Conservation (phyloP, 2,113 vertebrate genomes). For the Fregetta grallaria region DNA sequence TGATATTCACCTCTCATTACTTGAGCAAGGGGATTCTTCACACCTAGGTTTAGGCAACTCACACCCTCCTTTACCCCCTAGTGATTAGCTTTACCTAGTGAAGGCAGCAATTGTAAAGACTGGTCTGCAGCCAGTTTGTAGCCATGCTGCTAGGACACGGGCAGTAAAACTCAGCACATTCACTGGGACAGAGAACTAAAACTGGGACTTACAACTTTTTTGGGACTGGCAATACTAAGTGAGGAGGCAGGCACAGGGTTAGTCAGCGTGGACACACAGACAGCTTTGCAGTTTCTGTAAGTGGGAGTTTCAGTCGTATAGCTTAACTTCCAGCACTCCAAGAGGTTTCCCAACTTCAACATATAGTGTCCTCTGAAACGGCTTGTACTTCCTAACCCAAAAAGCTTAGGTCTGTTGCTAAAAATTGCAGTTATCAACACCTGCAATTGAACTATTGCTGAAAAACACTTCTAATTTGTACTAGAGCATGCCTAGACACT, state of each 20-base stretch:
- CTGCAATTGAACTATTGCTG: not conserved
- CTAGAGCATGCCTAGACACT: not conserved
- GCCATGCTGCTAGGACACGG: not conserved
- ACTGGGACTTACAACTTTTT: rapidly evolving
- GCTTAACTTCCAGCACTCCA: not conserved
- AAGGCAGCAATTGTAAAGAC: not conserved
- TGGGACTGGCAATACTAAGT: not conserved
- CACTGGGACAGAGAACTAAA: not conserved
- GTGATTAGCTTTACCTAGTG: not conserved
- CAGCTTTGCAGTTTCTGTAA: not conserved
- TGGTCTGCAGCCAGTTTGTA: not conserved
- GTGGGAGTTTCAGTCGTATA: not conserved
- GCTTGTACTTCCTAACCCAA: not conserved
- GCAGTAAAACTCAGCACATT: not conserved
- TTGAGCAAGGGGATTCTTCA: not conserved
- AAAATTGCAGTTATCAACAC: not conserved
- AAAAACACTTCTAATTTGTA: not conserved
- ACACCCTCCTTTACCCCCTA: not conserved
- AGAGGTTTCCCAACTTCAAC: not conserved
- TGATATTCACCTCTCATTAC: not conserved
- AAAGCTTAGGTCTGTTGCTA: not conserved
- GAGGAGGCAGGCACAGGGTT: not conserved
- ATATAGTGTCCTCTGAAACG: not conserved
- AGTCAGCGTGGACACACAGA: not conserved
- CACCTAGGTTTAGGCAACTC: not conserved